Conservation (phyloP, 2,797 vertebrate genomes). For the Channa striata region DNA sequence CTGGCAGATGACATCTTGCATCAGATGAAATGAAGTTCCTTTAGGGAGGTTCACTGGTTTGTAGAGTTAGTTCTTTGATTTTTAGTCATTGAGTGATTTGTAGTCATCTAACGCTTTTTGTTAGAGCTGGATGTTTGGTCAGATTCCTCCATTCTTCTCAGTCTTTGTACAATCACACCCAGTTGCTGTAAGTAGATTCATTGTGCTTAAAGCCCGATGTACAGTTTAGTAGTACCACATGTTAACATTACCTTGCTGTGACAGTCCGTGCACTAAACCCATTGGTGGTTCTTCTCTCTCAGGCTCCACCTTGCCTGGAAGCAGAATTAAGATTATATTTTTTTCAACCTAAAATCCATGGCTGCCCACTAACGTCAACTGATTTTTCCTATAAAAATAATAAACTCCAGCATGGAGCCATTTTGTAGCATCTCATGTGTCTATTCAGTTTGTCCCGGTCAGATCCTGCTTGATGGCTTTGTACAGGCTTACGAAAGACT, state of each 20-base stretch:
- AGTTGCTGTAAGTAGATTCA: slow-evolving; percentile 42
- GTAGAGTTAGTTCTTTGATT: slow-evolving; percentile 5
- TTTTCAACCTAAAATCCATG: background rate
- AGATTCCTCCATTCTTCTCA: background rate
- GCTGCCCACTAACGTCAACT: background rate
- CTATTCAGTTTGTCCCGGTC: slow-evolving; percentile 34
- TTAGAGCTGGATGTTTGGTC: slow-evolving; percentile 17
- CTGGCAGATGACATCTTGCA: slow-evolving; percentile 24
- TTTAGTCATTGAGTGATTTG: slow-evolving; percentile 6
- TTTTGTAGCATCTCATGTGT: background rate
- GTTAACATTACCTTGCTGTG: slow-evolving; percentile 21
- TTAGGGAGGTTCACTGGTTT: background rate
- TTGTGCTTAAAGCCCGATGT: background rate
- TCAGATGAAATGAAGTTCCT: background rate
- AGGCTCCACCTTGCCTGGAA: too few species aligned
- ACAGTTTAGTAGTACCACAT: slow-evolving; percentile 37
- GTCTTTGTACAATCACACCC: slow-evolving; percentile 5
- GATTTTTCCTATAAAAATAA: background rate
- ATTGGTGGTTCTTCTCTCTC: too few species aligned
- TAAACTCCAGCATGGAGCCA: slow-evolving; percentile 22
- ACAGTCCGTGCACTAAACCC: background rate
- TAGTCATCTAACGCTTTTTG: slow-evolving; percentile 10
- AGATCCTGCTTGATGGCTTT: slow-evolving; percentile 88
- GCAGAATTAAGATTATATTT: background rate
- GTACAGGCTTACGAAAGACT: slow-evolving; percentile 88